Evolutionary conservation across 2,113 vertebrate genomes (phyloP), one percentile per base, ranked within the genome.

Genomic region (Platichthys flesus): DNA sequence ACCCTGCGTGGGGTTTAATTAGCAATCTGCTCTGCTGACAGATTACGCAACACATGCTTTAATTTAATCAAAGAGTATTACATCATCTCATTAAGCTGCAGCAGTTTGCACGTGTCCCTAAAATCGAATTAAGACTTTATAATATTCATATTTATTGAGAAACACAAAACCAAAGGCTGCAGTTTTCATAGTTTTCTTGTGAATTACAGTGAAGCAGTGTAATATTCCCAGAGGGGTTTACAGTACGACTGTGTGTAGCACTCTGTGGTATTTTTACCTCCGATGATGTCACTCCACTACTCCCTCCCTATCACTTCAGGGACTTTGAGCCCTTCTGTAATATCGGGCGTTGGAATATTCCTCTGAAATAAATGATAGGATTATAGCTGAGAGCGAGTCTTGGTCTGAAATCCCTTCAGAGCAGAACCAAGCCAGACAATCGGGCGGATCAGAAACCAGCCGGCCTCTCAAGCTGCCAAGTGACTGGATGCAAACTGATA

Each of bases 401-500:
- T 59, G 49, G 3, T 74, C 72, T 75, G 35, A 84, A 78, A 84
- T 78, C 78, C 83, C 78, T 28, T 66, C 78, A 59, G 78, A 82
- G 28, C 15, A 45, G 42, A 78, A 57, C 13, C 51, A 75, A 70
- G 63, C 16, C n/a, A 70, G 73, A 79, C 83, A 68, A 78, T 72
- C 21, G 7, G 23, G 67, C 57, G 68, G 85, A 84, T 85, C 76
- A 49, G 78, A 61, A 79, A 75, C 73, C 87, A 80, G 82, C 74
- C 81, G 86, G 83, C 69, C 67, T 75, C 70, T 31, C 42, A 70
- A 15, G 57, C 78, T 82, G 77, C 79, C 55, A 67, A 74, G 37
- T 67, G 68, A 76, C 73, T 79, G 60, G 51, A 82, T 87, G 82
- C 78, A 79, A 84, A 88, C 55, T 67, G 85, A 89, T 78, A 84